Evolutionary conservation across 2,888 invertebrate species (phyloP).

Genomic region (Linnaemya vulpina): DNA sequence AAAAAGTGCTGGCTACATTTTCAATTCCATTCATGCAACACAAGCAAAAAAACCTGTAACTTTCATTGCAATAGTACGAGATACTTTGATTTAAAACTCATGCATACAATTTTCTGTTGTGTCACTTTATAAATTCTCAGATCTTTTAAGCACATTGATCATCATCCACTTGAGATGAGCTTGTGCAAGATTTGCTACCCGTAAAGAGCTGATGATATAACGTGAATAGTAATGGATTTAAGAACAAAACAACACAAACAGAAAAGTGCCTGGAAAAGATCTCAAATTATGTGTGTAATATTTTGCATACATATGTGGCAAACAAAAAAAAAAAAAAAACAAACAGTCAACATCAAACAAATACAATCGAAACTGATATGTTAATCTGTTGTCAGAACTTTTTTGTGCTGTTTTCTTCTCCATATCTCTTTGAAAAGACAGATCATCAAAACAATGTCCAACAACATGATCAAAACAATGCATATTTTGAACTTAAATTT

Average conservation of each 20-base stretch:
- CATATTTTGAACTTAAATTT: conserved; percentile 43
- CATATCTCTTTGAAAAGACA: conserved; percentile 66
- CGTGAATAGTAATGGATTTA: conserved; percentile 60
- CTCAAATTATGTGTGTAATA: conserved; percentile 62
- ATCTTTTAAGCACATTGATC: conserved; percentile 63
- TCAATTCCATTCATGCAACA: conserved; percentile 36
- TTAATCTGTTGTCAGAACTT: conserved; percentile 80
- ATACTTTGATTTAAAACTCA: conserved; percentile 49
- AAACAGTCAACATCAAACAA: conserved; percentile 69
- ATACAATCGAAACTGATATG: conserved; percentile 79
- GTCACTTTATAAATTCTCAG: conserved; percentile 81
- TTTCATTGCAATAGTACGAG: conserved; percentile 38
- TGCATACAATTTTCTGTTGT: conserved; percentile 70
- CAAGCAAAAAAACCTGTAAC: conserved; percentile 52
- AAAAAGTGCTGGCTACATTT: conserved; percentile 30
- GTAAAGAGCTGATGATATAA: conserved; percentile 33
- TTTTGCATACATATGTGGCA: conserved; percentile 67
- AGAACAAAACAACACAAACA: neutral
- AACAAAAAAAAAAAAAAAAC: conserved; percentile 47
- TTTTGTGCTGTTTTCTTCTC: conserved; percentile 27
- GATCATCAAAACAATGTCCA: conserved; percentile 69
- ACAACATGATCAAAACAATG: conserved; percentile 67
- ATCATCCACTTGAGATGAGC: conserved; percentile 31
- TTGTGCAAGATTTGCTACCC: conserved; percentile 18
- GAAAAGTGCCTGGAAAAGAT: conserved; percentile 22